Base-by-base conservation (phyloP, 2,113 vertebrate genomes). In the Poecile atricapillus region DNA sequence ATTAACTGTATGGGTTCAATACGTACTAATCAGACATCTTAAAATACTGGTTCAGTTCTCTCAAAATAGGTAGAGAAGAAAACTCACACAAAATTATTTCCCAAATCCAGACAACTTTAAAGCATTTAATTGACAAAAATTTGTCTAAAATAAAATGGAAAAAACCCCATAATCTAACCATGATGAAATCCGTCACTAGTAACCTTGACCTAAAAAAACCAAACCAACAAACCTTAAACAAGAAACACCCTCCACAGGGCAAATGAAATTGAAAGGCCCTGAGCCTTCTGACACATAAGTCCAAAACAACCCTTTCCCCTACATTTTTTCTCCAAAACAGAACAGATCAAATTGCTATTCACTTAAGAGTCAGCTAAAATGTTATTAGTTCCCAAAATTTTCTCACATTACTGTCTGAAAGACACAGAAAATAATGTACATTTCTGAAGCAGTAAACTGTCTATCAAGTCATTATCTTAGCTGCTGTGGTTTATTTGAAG, bases 121-220 rank as follows among this genome's bases (percentile, higher is more conserved):
- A 50, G 5, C 13, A 62, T 52, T 85, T 64, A 2, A 49, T 0
- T 18, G 18, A 28, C 47, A 22, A 55, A 39, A 81, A 2, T 58
- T 43, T 41, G 10, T 70, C 10, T 59, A 19, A n/a, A 87, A 37
- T 7, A 28, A 69, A 62, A 37, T 3, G 5, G 4, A 2, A n/a
- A 50, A 27, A 25, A 1, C 0, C 0, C 13, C n/a, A 16, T n/a
- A 74, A 37, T 46, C 6, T 13, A 27, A 7, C 13, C 37, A 46
- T 5, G 9, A 67, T 37, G 5, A 68, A 69, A 47, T 15, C 21
- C 62, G 7, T 67, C 44, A 25, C 17, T 19, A 73, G 15, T 17
- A 12, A 60, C 39, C 28, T 76, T 74, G 7, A 84, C 24, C 12
- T 33, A 73, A 55, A 77, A 33, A 58, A 43, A 6, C 2, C 11